These are phyloP conservation scores for Larimichthys crocea DNA, from an alignment of 2,113 vertebrate genomes.

Conservation along the genomic window DNA sequence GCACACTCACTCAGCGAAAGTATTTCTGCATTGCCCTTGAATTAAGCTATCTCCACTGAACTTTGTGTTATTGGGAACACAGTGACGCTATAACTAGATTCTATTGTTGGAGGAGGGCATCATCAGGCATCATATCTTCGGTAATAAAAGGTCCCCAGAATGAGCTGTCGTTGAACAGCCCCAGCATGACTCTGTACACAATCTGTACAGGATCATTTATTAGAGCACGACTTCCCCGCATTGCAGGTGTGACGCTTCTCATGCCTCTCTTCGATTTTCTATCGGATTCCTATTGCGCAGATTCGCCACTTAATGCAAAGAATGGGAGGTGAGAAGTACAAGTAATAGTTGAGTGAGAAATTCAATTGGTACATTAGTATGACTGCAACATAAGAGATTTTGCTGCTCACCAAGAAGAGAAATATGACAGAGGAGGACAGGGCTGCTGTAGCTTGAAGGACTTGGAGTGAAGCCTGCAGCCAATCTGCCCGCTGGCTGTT, in stretches of 20 bases:
- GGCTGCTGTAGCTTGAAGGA: slow-evolving; percentile 62
- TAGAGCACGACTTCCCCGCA: slow-evolving; percentile 53
- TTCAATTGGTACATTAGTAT: slow-evolving; percentile 34
- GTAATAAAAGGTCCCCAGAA: slow-evolving; percentile 54
- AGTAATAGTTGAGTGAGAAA: slow-evolving; percentile 21
- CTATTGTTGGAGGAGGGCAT: slow-evolving; percentile 49
- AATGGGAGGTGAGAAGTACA: slow-evolving; percentile 18
- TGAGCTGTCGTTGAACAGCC: slow-evolving; percentile 37
- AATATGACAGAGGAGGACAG: slow-evolving; percentile 35
- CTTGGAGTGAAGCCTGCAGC: slow-evolving; percentile 45
- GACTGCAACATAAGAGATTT: slow-evolving; percentile 41
- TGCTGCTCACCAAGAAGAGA: slow-evolving; percentile 38
- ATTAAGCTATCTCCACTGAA: slow-evolving; percentile 40
- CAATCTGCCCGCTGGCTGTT: slow-evolving; percentile 39
- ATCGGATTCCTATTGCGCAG: not conserved
- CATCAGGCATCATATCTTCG: slow-evolving; percentile 50
- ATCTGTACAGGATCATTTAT: slow-evolving; percentile 63
- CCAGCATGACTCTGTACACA: slow-evolving; percentile 14
- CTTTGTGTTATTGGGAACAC: slow-evolving; percentile 64
- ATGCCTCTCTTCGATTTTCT: slow-evolving; percentile 41
- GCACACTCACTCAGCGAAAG: slow-evolving; percentile 21
- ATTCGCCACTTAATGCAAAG: slow-evolving; percentile 36
- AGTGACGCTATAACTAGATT: slow-evolving; percentile 58
- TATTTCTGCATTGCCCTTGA: slow-evolving; percentile 57
- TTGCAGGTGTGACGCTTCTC: slow-evolving; percentile 57